A percentile compares a stretch with the other conserved stretches of the same genome.
Evolutionary conservation across 2,113 vertebrate genomes (phyloP).

Genomic region (Panthera uncia): DNA sequence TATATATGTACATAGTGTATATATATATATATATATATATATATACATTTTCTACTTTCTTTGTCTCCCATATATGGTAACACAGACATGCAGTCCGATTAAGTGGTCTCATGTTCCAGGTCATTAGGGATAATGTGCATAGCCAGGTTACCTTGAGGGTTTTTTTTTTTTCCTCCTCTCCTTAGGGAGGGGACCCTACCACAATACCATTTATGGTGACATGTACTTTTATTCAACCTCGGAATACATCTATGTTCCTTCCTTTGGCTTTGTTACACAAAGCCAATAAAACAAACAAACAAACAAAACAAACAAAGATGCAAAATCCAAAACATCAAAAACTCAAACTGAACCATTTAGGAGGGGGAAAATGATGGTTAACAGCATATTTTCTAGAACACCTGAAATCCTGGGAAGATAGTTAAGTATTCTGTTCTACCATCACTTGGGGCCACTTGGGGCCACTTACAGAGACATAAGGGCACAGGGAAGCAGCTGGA

Average conservation of each 20-base stretch:
- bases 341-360: not conserved
- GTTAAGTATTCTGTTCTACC: conserved; percentile 65
- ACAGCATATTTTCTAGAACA: conserved; percentile 60
- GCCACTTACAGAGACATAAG: not conserved
- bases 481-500: not conserved
- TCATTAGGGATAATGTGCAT: too few relatives aligned
- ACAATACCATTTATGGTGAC: not conserved
- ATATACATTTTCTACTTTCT: too few relatives aligned
- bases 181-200: too few relatives aligned
- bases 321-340: not conserved
- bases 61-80: too few relatives aligned
- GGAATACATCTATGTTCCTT: conserved; percentile 59
- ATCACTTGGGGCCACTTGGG: conserved; percentile 61
- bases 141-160: too few relatives aligned
- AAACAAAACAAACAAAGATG: not conserved
- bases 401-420: conserved; percentile 75
- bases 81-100: too few relatives aligned
- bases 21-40: too few relatives aligned
- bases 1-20: too few relatives aligned
- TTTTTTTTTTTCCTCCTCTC: too few relatives aligned
- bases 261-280: conserved; percentile 5
- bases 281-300: not conserved
- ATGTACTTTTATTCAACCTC: conserved; percentile 44
- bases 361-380: conserved; percentile 38
- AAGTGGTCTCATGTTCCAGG: too few relatives aligned